Percentiles rank a stretch among this genome's conserved stretches.
Evolutionary conservation across 2,888 invertebrate species (phyloP).

Genomic region (Lasioglossum calceatum): DNA sequence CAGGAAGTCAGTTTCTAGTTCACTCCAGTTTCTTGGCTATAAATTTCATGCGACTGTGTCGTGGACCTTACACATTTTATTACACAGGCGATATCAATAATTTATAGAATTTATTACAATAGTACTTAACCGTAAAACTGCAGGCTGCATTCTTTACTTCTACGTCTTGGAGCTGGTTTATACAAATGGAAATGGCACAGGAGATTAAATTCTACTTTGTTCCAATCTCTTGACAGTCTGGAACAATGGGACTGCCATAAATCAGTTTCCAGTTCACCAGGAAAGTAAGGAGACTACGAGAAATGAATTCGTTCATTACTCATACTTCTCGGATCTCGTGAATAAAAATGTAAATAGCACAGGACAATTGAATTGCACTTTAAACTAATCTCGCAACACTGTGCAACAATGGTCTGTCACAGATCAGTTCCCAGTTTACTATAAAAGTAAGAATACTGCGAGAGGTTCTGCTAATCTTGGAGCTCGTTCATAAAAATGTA

Average conservation of each 20-base stretch:
- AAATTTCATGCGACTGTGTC: neutral
- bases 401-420: neutral
- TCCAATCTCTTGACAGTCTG: neutral
- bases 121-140: neutral
- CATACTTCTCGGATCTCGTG: neutral
- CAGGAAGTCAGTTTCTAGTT: neutral
- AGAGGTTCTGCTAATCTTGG: neutral
- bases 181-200: neutral
- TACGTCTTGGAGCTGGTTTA: neutral
- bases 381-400: neutral
- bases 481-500: neutral
- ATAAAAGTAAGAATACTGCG: neutral
- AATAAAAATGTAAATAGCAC: neutral
- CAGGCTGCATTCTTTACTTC: neutral
- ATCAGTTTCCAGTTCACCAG: neutral
- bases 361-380: neutral
- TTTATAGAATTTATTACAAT: neutral
- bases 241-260: neutral
- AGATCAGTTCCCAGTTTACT: neutral
- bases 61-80: neutral
- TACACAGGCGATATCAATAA: neutral
- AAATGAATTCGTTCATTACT: neutral
- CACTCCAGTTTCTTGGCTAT: neutral
- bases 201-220: neutral
- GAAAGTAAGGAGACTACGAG: neutral